Base-by-base conservation (phyloP, 2,888 invertebrate species). In the Gibbula magus region DNA sequence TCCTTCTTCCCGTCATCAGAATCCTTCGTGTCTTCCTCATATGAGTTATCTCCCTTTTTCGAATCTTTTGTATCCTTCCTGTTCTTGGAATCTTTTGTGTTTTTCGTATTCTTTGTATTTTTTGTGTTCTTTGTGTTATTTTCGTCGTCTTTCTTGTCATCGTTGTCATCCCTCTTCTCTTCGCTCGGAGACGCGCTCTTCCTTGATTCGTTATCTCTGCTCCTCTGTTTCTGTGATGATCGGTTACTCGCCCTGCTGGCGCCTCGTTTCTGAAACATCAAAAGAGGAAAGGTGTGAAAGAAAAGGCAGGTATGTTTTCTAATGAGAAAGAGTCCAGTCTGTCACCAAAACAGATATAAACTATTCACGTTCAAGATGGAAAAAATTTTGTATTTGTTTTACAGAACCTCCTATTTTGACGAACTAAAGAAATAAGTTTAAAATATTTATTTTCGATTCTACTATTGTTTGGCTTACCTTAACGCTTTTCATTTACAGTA, bases 21-120 rank as follows among this genome's bases (percentile, higher is more conserved):
- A 45, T 74, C 74, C 70, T 79, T 79, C 66, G 54, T 32, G 3
- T 29, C 22, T 1, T 75, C 75, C 18, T 78, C 74, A 39, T 78
- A 39, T 39, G 66, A 66, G 52, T 39, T 81, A 16, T 66, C 75
- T 35, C 73, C 61, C 61, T 18, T 39, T 35, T 20, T 78, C 20
- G 8, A 18, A 25, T 78, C 52, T 52, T 32, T 77, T 61, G 70
- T 32, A 39, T 52, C 32, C n/a, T 79, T 51, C 20, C 74, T 54
- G 20, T 54, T 29, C 45, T 66, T 25, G n/a, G 70, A n/a, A 18
- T 75, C 45, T 13, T 80, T 54, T n/a, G 16, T 79, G 32, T 79
- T 51, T 70, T 81, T 67, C 32, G 56, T 39, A 20, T 70, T 45
- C 18, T 77, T 56, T 54, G 75, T 67, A 45, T 39, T 22, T 73